A percentile compares a stretch with the other conserved stretches of the same genome.
Evolutionary conservation across 2,888 invertebrate genomes (phyloP).

Genomic region (Phortica okadai): DNA sequence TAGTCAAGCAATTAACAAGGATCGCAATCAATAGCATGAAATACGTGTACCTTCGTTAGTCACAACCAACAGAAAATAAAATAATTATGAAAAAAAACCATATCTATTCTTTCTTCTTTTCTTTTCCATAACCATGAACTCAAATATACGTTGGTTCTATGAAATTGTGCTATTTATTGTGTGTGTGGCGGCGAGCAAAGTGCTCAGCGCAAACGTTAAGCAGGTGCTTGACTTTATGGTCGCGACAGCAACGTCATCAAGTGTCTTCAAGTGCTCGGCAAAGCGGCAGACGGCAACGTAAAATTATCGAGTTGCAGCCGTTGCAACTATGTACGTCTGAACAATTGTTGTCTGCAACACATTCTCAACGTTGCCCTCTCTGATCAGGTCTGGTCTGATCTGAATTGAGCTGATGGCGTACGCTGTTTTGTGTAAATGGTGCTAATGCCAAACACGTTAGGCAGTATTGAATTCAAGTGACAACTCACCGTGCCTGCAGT

Average conservation of each 20-base stretch:
- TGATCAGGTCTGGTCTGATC: not conserved
- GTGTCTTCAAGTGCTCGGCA: conserved; percentile 12
- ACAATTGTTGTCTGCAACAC: too few relatives aligned
- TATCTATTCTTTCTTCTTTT: too few relatives aligned
- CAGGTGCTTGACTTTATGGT: conserved; percentile 38
- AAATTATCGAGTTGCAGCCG: conserved; percentile 23
- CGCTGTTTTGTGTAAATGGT: conserved; percentile 60
- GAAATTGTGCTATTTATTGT: conserved; percentile 63
- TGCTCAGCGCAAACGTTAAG: conserved; percentile 44
- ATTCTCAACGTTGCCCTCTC: not conserved
- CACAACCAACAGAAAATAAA: too few relatives aligned
- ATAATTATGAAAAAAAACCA: too few relatives aligned
- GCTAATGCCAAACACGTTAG: conserved; percentile 56
- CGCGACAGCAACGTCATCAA: conserved; percentile 14
- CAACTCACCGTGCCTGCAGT: not conserved
- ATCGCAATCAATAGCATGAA: too few relatives aligned
- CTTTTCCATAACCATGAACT: not conserved
- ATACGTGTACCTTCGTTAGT: too few relatives aligned
- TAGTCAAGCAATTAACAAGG: too few relatives aligned
- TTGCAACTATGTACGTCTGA: not conserved
- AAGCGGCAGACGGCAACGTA: not conserved
- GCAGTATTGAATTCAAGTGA: not conserved
- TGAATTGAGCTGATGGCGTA: not conserved
- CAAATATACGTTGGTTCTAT: conserved; percentile 59
- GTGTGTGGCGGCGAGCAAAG: not conserved